Percentiles rank a stretch among this genome's conserved stretches.
Conservation (phyloP, 2,888 invertebrate genomes). For the Papilio demoleus region DNA sequence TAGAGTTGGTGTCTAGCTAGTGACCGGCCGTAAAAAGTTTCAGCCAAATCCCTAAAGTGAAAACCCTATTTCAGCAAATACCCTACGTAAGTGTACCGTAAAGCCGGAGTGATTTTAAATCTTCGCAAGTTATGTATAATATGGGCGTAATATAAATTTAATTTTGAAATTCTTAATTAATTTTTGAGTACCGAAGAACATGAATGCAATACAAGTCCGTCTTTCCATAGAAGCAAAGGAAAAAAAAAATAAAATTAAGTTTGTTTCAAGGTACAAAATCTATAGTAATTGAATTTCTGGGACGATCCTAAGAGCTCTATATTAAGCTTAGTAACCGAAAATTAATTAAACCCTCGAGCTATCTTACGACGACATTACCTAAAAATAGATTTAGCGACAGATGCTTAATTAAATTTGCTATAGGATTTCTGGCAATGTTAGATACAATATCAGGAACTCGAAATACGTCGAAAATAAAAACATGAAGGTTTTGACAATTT, state of each 20-base stretch:
- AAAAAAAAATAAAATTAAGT: neutral
- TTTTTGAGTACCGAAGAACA: neutral
- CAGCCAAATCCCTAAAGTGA: too few relatives aligned
- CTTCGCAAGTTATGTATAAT: neutral
- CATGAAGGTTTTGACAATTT: neutral
- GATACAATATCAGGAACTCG: neutral
- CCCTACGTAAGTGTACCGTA: too few relatives aligned
- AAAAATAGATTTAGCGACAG: slow-evolving; percentile 37
- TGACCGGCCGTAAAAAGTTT: too few relatives aligned
- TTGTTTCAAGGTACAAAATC: neutral
- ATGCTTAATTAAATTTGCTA: slow-evolving; percentile 35
- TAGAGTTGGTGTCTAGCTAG: too few relatives aligned
- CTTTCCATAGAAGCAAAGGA: neutral
- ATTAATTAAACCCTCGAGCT: slow-evolving; percentile 37
- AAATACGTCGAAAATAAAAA: neutral
- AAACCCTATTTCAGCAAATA: too few relatives aligned
- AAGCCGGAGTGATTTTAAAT: too few relatives aligned
- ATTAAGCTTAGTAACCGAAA: slow-evolving; percentile 39
- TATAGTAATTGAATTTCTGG: slow-evolving; percentile 34
- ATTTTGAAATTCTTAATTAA: neutral
- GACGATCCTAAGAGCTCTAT: slow-evolving; percentile 29
- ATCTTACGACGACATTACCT: slow-evolving; percentile 38
- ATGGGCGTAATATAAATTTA: neutral
- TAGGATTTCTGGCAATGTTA: neutral
- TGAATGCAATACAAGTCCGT: neutral